Evolutionary conservation across 1,140 invertebrate species (phyloP), one percentile per base, ranked within the genome.

Genomic region (Zeugodacus cucurbitae): DNA sequence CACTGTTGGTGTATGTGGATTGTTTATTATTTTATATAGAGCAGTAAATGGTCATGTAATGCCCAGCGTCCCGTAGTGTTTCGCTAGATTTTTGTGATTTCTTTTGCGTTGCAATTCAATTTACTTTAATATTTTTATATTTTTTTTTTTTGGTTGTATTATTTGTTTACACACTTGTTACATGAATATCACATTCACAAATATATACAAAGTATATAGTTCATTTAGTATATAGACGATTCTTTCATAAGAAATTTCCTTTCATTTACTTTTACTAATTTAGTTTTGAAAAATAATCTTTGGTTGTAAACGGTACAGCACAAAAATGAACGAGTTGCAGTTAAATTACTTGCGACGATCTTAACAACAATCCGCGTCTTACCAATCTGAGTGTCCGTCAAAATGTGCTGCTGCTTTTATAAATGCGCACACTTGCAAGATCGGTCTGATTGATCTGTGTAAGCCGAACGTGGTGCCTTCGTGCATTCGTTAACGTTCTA

Each of bases 301-400:
- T 67, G 62, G 26, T 32, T 32, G 26, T 32, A 67, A 67, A 14
- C 10, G n/a, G 17, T 29, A 32, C n/a, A 62, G n/a, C 26, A 70
- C n/a, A 26, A 26, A 54, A 26, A 10, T 4, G 20, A 82, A 48
- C 41, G 37, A 22, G 26, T 8, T 54, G 41, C 70, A 26, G 3
- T 20, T 41, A 74, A 41, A 70, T 62, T 62, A 62, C 58, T 86
- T 57, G 7, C n/a, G 8, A 34, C 85, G 85, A 87, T 59, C 85
- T 87, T 87, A 62, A 62, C 85, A 57, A 87, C 44, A 62, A 87
- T 48, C 59, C 54, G 57, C 85, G 29, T 44, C 54, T 87, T 59
- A 87, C 54, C 58, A 62, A 87, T 87, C 58, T 62, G 58, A 87
- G 20, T 87, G 85, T 58, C 58, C 57, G 85, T 59, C 74, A 82